Conservation (phyloP, 2,888 invertebrate species). For the Erebia epiphron region DNA sequence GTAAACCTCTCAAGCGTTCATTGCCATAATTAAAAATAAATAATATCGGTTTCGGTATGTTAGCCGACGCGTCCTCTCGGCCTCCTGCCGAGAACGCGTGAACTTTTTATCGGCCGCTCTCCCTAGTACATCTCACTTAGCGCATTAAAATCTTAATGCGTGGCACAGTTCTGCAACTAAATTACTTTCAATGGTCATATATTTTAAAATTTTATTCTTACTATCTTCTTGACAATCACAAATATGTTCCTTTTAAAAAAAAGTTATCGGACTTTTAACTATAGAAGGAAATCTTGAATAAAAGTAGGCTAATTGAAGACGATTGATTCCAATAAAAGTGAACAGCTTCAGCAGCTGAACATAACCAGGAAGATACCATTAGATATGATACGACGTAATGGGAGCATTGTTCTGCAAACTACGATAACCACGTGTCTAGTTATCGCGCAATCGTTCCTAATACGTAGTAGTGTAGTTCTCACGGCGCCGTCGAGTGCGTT, state of each 20-base stretch:
- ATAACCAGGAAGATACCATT: conserved; percentile 4
- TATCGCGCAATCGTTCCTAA: conserved; percentile 62
- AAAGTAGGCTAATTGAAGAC: background rate
- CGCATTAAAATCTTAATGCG: conserved; percentile 41
- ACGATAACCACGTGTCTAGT: conserved; percentile 67
- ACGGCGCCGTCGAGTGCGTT: conserved; percentile 69
- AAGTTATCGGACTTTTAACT: background rate
- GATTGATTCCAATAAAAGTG: background rate
- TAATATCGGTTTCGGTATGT: conserved; percentile 72
- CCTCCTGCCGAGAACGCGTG: conserved; percentile 75
- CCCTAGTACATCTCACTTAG: conserved; percentile 46
- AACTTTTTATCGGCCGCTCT: conserved; percentile 71
- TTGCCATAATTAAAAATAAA: conserved; percentile 79
- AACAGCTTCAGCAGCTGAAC: conserved; percentile 2
- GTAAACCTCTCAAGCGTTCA: conserved; percentile 72
- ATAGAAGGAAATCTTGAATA: background rate
- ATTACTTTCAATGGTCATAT: background rate
- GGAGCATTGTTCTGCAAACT: conserved; percentile 54
- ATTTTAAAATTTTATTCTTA: background rate
- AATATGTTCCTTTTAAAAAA: background rate
- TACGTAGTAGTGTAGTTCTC: conserved; percentile 66
- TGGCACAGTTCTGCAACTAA: conserved; percentile 4
- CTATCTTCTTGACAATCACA: background rate
- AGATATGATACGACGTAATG: conserved; percentile 34
- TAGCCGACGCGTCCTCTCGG: conserved; percentile 64